These are phyloP conservation scores for Hylaeus volcanicus DNA, from an alignment of 1,140 invertebrate species.

Conservation along the genomic window DNA sequence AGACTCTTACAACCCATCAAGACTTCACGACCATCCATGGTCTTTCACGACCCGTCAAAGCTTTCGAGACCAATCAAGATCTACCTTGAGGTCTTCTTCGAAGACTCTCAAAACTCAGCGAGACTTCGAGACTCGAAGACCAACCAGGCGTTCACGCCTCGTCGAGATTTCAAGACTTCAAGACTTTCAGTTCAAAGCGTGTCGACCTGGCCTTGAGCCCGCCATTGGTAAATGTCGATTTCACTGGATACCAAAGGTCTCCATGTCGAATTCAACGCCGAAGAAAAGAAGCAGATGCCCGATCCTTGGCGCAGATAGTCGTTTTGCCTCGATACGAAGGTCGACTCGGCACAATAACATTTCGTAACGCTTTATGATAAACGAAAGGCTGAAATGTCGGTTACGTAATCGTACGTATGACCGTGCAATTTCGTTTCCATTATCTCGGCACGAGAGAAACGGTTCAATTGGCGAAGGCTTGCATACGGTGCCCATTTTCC, in stretches of 20 bases:
- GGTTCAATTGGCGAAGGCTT: background rate
- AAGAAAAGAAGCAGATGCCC: background rate
- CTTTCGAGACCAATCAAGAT: no score
- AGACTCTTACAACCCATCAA: no score
- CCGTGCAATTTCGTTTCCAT: constrained; percentile 14
- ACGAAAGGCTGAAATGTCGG: constrained; percentile 29
- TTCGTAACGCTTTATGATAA: constrained; percentile 36
- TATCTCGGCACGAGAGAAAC: constrained; percentile 1
- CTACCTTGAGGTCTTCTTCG: no score
- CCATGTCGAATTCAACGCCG: background rate
- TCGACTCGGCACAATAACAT: constrained; percentile 27
- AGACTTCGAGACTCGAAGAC: no score
- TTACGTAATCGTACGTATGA: constrained; percentile 27
- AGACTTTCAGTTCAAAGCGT: no score
- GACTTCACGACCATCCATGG: no score
- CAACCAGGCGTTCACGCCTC: no score
- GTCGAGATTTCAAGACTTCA: no score
- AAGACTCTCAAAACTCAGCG: no score
- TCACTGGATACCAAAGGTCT: background rate
- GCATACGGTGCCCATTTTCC: constrained; percentile 2
- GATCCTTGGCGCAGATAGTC: constrained; percentile 22
- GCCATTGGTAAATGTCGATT: background rate
- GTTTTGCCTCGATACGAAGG: constrained; percentile 31
- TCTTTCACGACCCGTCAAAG: no score
- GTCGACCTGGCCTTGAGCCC: no score